A percentile compares a stretch with the other conserved stretches of the same genome.
Conservation (phyloP, 92 coral and sea anemone genomes). For the Pocillopora meandrina region DNA sequence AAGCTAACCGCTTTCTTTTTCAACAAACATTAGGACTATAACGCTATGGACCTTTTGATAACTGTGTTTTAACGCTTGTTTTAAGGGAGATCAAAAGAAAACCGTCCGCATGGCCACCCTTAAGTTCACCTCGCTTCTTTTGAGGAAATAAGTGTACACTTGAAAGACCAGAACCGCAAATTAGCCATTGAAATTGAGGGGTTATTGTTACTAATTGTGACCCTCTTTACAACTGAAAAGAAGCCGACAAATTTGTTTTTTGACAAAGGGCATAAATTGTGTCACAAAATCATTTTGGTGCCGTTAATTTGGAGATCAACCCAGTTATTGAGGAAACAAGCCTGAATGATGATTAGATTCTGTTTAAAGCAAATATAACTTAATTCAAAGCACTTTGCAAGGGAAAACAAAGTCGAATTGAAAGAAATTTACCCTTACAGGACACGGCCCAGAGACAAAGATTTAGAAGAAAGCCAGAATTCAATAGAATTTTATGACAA, state of each 20-base stretch:
- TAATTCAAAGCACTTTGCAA: neutral
- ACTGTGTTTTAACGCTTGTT: too few species aligned
- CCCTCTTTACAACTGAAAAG: conserved; percentile 1
- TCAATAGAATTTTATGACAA: conserved; percentile 1
- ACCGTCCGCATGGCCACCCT: too few species aligned
- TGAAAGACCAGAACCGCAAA: neutral
- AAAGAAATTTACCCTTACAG: conserved; percentile 7
- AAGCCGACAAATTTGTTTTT: neutral
- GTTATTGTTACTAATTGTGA: conserved; percentile 1
- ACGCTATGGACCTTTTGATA: too few species aligned
- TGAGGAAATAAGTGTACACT: neutral
- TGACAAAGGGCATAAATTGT: neutral
- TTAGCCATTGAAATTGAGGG: neutral
- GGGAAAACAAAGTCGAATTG: neutral
- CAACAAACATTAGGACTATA: too few species aligned
- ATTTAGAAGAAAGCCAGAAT: neutral
- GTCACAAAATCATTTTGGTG: too few species aligned
- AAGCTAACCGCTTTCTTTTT: too few species aligned
- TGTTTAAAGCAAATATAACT: neutral
- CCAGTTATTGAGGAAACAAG: neutral
- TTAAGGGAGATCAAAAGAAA: too few species aligned
- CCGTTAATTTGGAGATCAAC: too few species aligned
- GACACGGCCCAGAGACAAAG: conserved; percentile 13
- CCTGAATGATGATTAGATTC: neutral
- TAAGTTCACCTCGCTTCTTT: too few species aligned